Evolutionary conservation across 1,140 invertebrate species (phyloP), one percentile per base, ranked within the genome.

Genomic region (Neodiprion virginianus): DNA sequence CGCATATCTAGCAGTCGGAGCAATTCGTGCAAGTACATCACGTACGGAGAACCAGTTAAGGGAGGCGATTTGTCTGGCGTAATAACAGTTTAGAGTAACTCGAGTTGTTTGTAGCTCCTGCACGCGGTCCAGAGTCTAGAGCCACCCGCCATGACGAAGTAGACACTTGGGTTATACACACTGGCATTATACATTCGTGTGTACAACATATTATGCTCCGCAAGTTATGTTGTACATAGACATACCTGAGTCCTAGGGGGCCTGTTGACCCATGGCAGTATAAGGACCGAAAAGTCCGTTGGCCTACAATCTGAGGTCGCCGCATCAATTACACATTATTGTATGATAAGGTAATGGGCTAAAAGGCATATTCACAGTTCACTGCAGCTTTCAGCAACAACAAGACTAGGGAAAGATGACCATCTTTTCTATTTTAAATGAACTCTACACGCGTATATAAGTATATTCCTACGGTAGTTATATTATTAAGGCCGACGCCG

Each of bases 51-150:
- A 40, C 28, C 53, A 14, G 53, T 61, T 17, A 61, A 17, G 53
- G 53, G 53, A 61, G 8, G n/a, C 53, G 53, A 61, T 61, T 61
- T 61, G 53, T 61, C 53, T 17, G n/a, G 11, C 8, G 53, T 12
- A 61, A 61, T 61, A 61, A 61, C 53, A 61, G 53, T 61, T 61
- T 61, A 7, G 53, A 61, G 53, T 61, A 61, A 61, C 53, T 61
- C 11, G n/a, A 61, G 11, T 61, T 61, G 53, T 61, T 61, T 17
- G 53, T 61, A 61, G n/a, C 11, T 17, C n/a, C 53, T 61, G n/a
- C n/a, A 61, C 28, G 28, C 28, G 28, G 28, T 40, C 28, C 53
- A 17, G 53, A 61, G 53, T 61, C n/a, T 9, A 14, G 53, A 12
- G 11, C 53, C n/a, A 12, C 11, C 11, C 11, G 53, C 53, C n/a